These are phyloP conservation scores for Strigops habroptila DNA, from an alignment of 2,113 vertebrate genomes.

Conservation along the genomic window DNA sequence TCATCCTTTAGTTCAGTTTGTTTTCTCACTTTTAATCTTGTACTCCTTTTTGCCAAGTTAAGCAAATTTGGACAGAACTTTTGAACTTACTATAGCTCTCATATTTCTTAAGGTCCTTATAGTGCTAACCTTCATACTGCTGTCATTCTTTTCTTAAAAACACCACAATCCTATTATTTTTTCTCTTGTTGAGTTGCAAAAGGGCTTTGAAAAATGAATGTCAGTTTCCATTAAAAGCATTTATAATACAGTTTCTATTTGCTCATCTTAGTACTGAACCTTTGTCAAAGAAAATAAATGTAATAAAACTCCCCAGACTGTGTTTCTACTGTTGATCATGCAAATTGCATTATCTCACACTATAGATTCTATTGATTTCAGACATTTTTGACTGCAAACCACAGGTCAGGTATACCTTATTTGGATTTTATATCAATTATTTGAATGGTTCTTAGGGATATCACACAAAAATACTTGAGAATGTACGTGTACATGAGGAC, in stretches of 20 bases:
- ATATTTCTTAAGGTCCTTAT: background rate
- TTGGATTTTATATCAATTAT: background rate
- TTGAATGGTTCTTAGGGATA: background rate
- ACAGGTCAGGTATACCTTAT: background rate
- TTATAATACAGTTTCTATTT: background rate
- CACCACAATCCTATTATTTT: background rate
- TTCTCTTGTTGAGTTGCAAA: background rate
- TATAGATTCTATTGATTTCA: background rate
- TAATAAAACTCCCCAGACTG: background rate
- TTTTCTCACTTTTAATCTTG: background rate
- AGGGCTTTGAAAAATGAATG: background rate
- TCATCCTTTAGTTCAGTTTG: background rate
- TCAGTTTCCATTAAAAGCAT: background rate
- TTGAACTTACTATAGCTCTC: background rate
- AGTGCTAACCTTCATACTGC: background rate
- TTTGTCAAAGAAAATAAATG: background rate
- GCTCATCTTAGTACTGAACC: background rate
- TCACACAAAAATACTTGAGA: background rate
- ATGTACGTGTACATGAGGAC: background rate
- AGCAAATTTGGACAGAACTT: background rate
- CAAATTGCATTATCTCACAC: background rate
- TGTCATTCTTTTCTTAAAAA: background rate
- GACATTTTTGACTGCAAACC: background rate
- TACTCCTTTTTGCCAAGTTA: background rate
- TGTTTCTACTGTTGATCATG: background rate